Percentiles rank a stretch among this genome's conserved stretches.
Conservation (phyloP, 2,113 vertebrate genomes). For the Oreocharis arfaki region DNA sequence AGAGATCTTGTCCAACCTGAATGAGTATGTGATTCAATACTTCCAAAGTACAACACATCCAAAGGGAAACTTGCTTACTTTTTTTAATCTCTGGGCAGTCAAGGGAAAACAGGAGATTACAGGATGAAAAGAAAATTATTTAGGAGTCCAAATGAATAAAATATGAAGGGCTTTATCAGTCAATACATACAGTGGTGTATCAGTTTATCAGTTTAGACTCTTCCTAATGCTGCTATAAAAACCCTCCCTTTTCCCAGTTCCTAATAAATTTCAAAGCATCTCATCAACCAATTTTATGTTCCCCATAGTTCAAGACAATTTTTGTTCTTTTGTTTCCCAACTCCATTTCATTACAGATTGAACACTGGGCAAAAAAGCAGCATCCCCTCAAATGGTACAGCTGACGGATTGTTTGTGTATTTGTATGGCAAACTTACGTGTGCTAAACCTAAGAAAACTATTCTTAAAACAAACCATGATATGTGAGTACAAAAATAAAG, state of each 20-base stretch:
- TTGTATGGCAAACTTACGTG: neutral
- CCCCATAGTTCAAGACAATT: neutral
- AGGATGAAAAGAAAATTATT: neutral
- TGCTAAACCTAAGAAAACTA: neutral
- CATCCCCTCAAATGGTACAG: neutral
- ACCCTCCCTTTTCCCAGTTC: neutral
- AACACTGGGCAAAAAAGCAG: neutral
- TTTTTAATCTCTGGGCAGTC: fast-evolving
- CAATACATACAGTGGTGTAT: neutral
- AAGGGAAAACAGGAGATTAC: fast-evolving
- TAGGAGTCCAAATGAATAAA: neutral
- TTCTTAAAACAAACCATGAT: neutral
- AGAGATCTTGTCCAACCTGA: neutral
- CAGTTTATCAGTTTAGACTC: neutral
- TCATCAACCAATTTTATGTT: neutral
- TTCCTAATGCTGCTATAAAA: neutral
- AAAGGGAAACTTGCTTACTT: neutral
- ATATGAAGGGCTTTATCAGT: neutral
- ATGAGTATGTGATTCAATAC: neutral
- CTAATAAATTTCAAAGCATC: neutral
- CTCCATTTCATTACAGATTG: neutral
- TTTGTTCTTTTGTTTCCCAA: neutral
- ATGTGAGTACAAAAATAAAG: neutral
- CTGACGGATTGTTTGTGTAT: neutral
- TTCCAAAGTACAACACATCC: neutral